Conservation (phyloP, 1,140 invertebrate genomes). For the Zaprionus ghesquierei region DNA sequence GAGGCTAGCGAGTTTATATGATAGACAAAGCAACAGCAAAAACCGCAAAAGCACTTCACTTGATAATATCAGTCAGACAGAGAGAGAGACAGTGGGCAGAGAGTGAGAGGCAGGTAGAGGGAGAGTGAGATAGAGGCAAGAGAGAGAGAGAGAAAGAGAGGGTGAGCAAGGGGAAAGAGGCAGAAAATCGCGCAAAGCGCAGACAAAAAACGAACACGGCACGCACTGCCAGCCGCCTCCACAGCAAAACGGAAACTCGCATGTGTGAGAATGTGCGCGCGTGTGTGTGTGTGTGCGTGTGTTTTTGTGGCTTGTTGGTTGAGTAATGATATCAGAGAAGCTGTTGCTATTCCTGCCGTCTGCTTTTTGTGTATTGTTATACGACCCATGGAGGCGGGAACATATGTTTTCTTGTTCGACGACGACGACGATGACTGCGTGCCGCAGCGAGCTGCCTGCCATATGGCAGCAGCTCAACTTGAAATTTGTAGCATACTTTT, state of each 20-base stretch:
- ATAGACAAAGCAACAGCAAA: conserved; percentile 57
- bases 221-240: conserved; percentile 24
- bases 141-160: background rate
- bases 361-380: conserved; percentile 42
- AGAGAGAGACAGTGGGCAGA: conserved; percentile 26
- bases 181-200: conserved; percentile 26
- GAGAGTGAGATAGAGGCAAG: background rate
- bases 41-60: conserved; percentile 78
- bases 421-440: background rate
- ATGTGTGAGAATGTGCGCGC: background rate
- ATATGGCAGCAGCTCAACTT: conserved; percentile 29
- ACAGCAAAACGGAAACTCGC: conserved; percentile 1
- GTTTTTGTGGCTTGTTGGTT: conserved; percentile 52
- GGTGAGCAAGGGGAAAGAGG: no score
- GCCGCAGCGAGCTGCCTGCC: conserved; percentile 6
- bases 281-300: conserved; percentile 22
- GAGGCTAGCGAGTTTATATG: conserved; percentile 17
- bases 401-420: conserved; percentile 57
- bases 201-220: conserved; percentile 50
- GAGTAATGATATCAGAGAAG: conserved; percentile 78
- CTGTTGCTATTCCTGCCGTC: conserved; percentile 38
- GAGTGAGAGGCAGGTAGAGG: background rate
- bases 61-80: conserved; percentile 67
- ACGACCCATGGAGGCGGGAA: conserved; percentile 40
- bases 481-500: conserved; percentile 50